Percentiles rank a stretch among this genome's conserved stretches.
Conservation (phyloP, 2,113 vertebrate genomes). For the Camelus dromedarius region DNA sequence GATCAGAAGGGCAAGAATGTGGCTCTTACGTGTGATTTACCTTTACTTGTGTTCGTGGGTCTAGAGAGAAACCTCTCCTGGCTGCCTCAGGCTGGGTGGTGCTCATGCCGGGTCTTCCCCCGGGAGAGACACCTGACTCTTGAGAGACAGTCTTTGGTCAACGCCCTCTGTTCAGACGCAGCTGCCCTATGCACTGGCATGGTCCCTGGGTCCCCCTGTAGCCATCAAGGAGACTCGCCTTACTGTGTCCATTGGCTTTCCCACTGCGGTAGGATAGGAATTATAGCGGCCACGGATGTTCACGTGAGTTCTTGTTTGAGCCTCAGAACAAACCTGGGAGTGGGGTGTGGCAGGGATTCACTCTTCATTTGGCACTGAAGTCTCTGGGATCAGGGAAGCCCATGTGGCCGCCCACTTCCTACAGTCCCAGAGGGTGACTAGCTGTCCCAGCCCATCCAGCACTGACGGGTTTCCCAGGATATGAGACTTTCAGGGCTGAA, state of each 20-base stretch:
- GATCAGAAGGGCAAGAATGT: not conserved
- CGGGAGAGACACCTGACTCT: not conserved
- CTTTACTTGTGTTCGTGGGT: not conserved
- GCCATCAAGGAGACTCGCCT: not conserved
- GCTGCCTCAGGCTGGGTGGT: not conserved
- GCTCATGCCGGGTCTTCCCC: not conserved
- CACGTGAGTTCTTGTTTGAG: not conserved
- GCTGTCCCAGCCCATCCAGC: not conserved
- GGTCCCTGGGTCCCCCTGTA: not conserved
- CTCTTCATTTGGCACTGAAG: not conserved
- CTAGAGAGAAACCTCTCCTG: not conserved
- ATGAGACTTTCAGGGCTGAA: not conserved
- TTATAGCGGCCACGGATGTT: not conserved
- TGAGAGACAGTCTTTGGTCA: not conserved
- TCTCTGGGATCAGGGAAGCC: not conserved
- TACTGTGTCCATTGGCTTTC: not conserved
- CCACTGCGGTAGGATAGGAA: not conserved
- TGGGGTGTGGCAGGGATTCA: not conserved
- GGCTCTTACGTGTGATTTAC: not conserved
- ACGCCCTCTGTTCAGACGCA: not conserved
- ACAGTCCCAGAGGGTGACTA: not conserved
- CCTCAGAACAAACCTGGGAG: not conserved
- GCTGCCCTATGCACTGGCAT: not conserved
- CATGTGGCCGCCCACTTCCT: not conserved
- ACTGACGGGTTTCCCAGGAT: not conserved